These are phyloP conservation scores for Nibea coibor DNA, from an alignment of 2,113 vertebrate species.

Conservation along the genomic window DNA sequence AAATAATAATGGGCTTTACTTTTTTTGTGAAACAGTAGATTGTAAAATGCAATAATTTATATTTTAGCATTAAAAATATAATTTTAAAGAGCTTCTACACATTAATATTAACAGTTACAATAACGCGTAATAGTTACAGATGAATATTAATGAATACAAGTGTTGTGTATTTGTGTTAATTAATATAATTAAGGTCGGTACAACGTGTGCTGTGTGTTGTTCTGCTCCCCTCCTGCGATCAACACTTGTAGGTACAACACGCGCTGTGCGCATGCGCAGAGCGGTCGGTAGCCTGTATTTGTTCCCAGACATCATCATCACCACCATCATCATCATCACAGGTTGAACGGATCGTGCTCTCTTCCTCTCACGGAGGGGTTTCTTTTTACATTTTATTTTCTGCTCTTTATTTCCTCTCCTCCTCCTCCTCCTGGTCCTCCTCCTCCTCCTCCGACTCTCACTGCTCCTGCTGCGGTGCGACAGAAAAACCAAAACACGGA, in stretches of 20 bases:
- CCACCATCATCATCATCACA: constrained; percentile 30
- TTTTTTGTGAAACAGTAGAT: too few relatives aligned
- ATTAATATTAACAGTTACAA: too few relatives aligned
- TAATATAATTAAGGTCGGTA: neutral
- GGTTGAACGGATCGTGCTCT: constrained; percentile 63
- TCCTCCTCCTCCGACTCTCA: neutral
- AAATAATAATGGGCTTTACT: too few relatives aligned
- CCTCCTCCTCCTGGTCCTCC: neutral
- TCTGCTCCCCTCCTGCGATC: constrained; percentile 62
- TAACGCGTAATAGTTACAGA: too few relatives aligned
- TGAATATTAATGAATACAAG: too few relatives aligned
- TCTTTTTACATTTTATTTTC: constrained; percentile 8
- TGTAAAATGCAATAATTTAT: too few relatives aligned
- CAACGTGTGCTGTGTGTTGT: constrained; percentile 9
- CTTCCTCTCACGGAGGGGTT: constrained; percentile 25
- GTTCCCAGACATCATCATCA: constrained; percentile 51
- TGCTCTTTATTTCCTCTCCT: neutral
- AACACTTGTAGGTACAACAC: constrained; percentile 54
- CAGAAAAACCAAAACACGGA: constrained; percentile 9
- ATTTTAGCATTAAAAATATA: too few relatives aligned
- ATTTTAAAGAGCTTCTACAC: too few relatives aligned
- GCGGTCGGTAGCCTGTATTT: neutral
- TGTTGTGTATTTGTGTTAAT: too few relatives aligned
- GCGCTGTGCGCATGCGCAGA: constrained; percentile 68
- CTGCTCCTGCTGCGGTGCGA: constrained; percentile 43